phyloP scores from a whole-genome alignment of 1,140 invertebrate genomes.

The Diploscapter pachys region DNA sequence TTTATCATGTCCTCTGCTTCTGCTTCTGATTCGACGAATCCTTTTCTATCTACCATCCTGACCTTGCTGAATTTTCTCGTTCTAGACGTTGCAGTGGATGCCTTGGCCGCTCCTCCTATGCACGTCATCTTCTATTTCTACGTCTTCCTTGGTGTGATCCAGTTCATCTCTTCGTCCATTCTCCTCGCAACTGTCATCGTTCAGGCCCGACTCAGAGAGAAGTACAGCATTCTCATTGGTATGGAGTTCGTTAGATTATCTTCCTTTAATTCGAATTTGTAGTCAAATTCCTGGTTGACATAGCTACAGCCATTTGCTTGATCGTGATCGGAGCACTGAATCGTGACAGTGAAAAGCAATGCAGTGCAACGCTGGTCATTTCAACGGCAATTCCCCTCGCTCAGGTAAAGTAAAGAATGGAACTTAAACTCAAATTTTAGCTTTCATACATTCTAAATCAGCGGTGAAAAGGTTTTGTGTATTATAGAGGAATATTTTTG shows the following conservation, averaged over 20 bases:
- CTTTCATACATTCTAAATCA: neutral
- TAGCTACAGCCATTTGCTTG: slow-evolving; percentile 17
- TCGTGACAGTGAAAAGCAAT: slow-evolving; percentile 12
- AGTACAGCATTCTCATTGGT: slow-evolving; percentile 19
- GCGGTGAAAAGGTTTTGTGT: neutral
- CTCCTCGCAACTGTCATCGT: slow-evolving; percentile 13
- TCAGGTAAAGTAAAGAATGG: slow-evolving; percentile 7
- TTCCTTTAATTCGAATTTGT: neutral
- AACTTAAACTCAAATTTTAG: too few relatives aligned
- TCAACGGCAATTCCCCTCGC: slow-evolving; percentile 24
- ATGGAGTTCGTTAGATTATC: neutral
- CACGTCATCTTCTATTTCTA: neutral
- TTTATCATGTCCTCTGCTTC: too few relatives aligned
- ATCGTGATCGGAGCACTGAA: slow-evolving; percentile 13
- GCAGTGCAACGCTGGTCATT: slow-evolving; percentile 15
- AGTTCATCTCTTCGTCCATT: neutral
- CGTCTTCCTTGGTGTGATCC: slow-evolving; percentile 6
- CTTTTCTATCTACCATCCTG: too few relatives aligned
- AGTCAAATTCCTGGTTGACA: slow-evolving; percentile 32
- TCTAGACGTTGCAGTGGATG: too few relatives aligned
- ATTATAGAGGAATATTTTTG: neutral
- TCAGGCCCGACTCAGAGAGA: slow-evolving; percentile 7
- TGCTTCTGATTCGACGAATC: too few relatives aligned
- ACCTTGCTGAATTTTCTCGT: too few relatives aligned
- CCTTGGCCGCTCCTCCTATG: too few relatives aligned